Evolutionary conservation across 2,797 vertebrate species (phyloP), one percentile per base, ranked within the genome.

Genomic region (Lacerta bilineata): DNA sequence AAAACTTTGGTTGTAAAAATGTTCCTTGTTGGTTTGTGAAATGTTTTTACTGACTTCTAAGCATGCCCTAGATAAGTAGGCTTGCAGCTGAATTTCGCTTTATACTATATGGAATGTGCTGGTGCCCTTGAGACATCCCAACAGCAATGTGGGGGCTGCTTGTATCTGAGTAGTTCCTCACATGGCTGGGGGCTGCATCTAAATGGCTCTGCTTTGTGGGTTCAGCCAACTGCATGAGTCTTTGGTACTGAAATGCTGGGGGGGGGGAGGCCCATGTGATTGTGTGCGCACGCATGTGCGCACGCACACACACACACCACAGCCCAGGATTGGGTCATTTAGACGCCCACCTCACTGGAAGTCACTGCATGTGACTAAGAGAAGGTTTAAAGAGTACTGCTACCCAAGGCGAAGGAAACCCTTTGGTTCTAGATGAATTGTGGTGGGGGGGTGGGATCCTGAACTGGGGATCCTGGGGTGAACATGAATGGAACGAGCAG

Each of bases 221-320:
- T 33, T 17, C 5, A 8, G 9, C 43, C 66, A 74, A 27, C 46
- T 64, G 39, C 39, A 4, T 29, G 33, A 5, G 33, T 78, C 43
- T 33, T 83, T 77, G 6, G 11, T 43, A 69, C 8, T 50, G 8
- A 50, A 29, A 11, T 61, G 36, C 25, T 76, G 33, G 11, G 50
- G 46, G 59, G 13, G 29, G 43, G 8, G 29, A n/a, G 3, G 5
- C 11, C 33, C 18, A 33, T 36, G 69, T 68, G 27, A 69, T 83
- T 25, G 23, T 8, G 1, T 50, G 50, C 1, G 50, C 3, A 13
- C 11, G 11, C 8, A 7, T 3, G 0, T 1, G 50, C 11, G 11
- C 8, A 1, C 11, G 0, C 50, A 4, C 13, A 13, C 50, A 50
- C 11, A 55, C 13, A 55, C 50, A 15, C 50, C 13, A 55, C 50